These are phyloP conservation scores for Ciconia boyciana DNA, from an alignment of 2,113 vertebrate species.

Conservation along the genomic window DNA sequence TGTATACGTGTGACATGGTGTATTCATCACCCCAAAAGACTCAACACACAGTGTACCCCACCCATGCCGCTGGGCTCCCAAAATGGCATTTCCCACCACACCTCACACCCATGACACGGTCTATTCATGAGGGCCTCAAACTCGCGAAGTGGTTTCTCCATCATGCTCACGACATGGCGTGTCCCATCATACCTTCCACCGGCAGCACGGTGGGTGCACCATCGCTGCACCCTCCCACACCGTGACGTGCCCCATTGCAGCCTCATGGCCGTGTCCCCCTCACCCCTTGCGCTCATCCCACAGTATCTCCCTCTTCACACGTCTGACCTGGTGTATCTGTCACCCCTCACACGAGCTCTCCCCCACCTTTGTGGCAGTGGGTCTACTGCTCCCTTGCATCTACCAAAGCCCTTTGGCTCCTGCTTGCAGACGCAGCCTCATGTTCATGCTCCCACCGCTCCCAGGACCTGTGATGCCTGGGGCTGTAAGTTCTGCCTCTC, in stretches of 20 bases:
- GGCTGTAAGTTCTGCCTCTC: neutral
- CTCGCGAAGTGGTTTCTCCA: accelerated
- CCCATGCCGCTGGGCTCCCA: neutral
- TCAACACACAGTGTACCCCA: accelerated
- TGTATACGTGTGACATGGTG: accelerated
- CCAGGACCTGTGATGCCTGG: neutral
- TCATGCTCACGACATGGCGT: accelerated
- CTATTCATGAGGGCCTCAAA: neutral
- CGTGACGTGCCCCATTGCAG: accelerated
- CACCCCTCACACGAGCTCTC: neutral
- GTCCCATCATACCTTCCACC: neutral
- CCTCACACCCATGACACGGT: accelerated
- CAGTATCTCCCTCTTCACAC: accelerated
- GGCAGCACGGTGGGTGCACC: accelerated
- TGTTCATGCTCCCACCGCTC: accelerated
- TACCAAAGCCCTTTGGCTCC: neutral
- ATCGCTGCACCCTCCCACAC: accelerated
- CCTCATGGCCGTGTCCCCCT: neutral
- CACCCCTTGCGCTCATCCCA: accelerated
- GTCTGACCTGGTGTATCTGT: accelerated
- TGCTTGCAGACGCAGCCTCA: accelerated
- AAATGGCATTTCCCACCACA: neutral
- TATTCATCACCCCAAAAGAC: neutral
- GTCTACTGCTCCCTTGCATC: neutral
- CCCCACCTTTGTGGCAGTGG: accelerated